phyloP scores from a whole-genome alignment of 1,140 invertebrate species.

The Mactra quadrangularis region DNA sequence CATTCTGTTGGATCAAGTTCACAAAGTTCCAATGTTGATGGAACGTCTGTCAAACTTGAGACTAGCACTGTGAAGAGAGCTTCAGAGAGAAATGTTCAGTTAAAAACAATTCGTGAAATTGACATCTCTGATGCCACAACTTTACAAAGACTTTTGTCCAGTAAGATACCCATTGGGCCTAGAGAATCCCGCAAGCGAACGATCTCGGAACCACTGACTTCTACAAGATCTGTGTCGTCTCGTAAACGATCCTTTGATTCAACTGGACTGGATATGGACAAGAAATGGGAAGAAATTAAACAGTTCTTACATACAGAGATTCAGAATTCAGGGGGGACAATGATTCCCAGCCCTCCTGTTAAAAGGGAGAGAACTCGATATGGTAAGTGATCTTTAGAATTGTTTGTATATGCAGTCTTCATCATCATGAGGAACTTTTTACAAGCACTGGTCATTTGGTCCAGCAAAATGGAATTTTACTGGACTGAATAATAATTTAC shows the following conservation, averaged over 20 bases:
- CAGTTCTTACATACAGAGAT: conserved; percentile 85
- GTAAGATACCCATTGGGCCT: background rate
- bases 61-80: background rate
- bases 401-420: conserved; percentile 12
- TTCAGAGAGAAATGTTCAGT: background rate
- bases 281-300: conserved; percentile 81
- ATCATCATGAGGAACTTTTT: too few species aligned
- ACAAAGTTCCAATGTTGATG: conserved; percentile 14
- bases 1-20: background rate
- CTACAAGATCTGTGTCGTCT: background rate
- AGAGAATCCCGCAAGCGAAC: conserved; percentile 30
- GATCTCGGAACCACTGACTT: conserved; percentile 20
- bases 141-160: conserved; percentile 30
- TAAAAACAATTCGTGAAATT: conserved; percentile 38
- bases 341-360: conserved; percentile 87
- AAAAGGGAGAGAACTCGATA: conserved; percentile 85
- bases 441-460: too few species aligned
- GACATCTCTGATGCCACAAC: conserved; percentile 46
- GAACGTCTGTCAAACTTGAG: conserved; percentile 33
- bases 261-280: conserved; percentile 65
- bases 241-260: conserved; percentile 3
- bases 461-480: too few species aligned
- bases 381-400: conserved; percentile 61
- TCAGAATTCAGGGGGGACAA: conserved; percentile 71
- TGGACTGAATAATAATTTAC: too few species aligned